Evolutionary conservation across 2,888 invertebrate genomes (phyloP).

Genomic region (Pheosia tremula): DNA sequence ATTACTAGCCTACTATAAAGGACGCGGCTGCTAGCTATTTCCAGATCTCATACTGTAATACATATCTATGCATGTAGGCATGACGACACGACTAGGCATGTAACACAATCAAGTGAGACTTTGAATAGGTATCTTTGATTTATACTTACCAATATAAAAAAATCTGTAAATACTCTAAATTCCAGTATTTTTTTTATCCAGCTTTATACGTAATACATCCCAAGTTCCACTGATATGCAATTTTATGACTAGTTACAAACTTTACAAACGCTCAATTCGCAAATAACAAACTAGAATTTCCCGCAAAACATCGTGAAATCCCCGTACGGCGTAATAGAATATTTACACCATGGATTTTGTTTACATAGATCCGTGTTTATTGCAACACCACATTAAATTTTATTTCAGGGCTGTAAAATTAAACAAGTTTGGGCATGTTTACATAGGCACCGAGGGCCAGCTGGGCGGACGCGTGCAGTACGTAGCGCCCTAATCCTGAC

Average conservation of each 20-base stretch:
- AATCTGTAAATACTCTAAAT: too few relatives aligned
- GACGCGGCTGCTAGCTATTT: too few relatives aligned
- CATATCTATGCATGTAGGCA: too few relatives aligned
- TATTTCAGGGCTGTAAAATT: slow-evolving; percentile 44
- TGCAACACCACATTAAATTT: slow-evolving; percentile 36
- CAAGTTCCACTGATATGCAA: too few relatives aligned
- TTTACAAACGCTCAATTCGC: background rate
- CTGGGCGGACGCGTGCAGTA: slow-evolving; percentile 5
- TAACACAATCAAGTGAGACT: too few relatives aligned
- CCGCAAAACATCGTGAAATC: background rate
- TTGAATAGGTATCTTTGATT: too few relatives aligned
- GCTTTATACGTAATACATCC: too few relatives aligned
- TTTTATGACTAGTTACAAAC: background rate
- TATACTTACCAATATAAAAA: too few relatives aligned
- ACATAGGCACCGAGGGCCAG: slow-evolving; percentile 35
- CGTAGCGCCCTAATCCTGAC: slow-evolving; percentile 62
- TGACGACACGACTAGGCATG: too few relatives aligned
- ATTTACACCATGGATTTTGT: slow-evolving; percentile 23
- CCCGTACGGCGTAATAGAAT: background rate
- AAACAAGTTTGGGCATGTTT: slow-evolving; percentile 43
- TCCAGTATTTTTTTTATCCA: too few relatives aligned
- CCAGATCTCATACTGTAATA: too few relatives aligned
- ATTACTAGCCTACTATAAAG: too few relatives aligned
- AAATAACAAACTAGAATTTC: background rate
- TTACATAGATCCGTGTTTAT: slow-evolving; percentile 25